Base-by-base conservation (phyloP, 2,888 invertebrate genomes). In the Syrphus vitripennis region DNA sequence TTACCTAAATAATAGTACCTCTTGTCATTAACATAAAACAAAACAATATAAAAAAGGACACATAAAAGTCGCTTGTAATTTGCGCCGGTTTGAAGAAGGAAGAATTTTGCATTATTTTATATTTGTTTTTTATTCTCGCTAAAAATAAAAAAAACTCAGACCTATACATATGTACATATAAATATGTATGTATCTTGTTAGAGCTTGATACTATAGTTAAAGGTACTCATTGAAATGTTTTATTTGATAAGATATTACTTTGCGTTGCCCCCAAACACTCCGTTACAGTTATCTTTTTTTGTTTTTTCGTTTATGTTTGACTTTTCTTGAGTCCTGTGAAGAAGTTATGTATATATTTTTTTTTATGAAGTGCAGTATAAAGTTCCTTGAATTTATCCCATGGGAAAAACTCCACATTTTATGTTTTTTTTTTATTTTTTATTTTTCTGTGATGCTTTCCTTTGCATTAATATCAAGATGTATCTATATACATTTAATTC, bases 161-260 rank as follows among this genome's bases (percentile, higher is more conserved):
- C 12, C 0, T 14, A 4, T 21, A 50, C 21, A 21, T 19, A 48
- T 12, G 6, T 50, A 42, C 7, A 31, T 31, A 31, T 7, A n/a
- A n/a, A n/a, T n/a, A n/a, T n/a, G n/a, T n/a, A n/a, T n/a, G n/a
- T n/a, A n/a, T n/a, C n/a, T n/a, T n/a, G n/a, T n/a, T n/a, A n/a
- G n/a, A n/a, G n/a, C n/a, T n/a, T n/a, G n/a, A n/a, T n/a, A n/a
- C n/a, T n/a, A n/a, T n/a, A n/a, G n/a, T n/a, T n/a, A n/a, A n/a
- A n/a, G n/a, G 16, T 19, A 19, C 45, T 50, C 9, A 61, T n/a
- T 55, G 48, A 12, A 55, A 19, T 21, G 48, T 63, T 75, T 80
- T 76, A 81, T 84, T 84, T 84, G 81, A 63, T 80, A 71, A 84
- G 76, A 84, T 81, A 84, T 76, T 84, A 80, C 67, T 76, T 57